phyloP scores from a whole-genome alignment of 1,140 invertebrate species.

The Platorchestia sp. region DNA sequence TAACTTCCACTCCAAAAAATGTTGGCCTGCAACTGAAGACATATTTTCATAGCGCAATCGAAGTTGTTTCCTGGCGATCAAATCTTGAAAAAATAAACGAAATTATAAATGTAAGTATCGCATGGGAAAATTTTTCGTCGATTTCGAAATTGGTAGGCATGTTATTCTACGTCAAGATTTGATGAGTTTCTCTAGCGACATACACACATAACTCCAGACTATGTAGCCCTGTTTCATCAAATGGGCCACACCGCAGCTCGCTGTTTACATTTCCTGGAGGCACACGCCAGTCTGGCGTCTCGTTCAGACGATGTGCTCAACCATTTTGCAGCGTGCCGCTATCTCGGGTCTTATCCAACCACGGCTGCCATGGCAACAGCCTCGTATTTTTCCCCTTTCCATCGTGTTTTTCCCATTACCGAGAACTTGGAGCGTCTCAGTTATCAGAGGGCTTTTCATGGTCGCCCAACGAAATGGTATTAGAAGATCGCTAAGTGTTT shows the following conservation, averaged over 20 bases:
- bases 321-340: background rate
- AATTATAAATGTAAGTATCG: background rate
- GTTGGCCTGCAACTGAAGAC: background rate
- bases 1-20: background rate
- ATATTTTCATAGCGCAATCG: background rate
- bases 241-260: background rate
- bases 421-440: background rate
- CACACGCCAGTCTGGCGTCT: background rate
- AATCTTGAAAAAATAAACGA: background rate
- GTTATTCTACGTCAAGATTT: background rate
- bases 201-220: background rate
- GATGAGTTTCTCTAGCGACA: background rate
- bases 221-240: background rate
- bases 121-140: background rate
- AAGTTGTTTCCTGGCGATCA: background rate
- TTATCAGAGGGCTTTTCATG: background rate
- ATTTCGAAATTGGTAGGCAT: background rate
- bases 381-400: background rate
- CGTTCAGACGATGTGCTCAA: background rate
- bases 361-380: background rate
- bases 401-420: background rate
- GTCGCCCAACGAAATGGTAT: background rate
- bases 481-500: background rate
- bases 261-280: background rate
- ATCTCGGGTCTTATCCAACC: background rate